These are phyloP conservation scores for Kryptopterus vitreolus DNA, from an alignment of 2,797 vertebrate species.

Conservation along the genomic window DNA sequence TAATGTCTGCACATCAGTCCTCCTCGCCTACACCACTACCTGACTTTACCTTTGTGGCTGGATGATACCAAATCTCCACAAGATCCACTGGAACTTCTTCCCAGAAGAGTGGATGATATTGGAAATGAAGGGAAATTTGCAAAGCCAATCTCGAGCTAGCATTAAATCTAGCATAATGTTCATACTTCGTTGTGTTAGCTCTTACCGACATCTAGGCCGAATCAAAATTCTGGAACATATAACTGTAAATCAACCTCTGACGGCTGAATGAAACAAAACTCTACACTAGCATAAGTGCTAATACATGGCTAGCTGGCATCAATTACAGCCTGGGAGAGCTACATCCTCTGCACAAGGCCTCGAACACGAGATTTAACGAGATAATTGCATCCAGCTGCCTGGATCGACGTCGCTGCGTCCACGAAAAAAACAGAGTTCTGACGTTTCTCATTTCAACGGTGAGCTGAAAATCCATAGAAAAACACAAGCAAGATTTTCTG, in stretches of 20 bases:
- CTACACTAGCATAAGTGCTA: conserved; percentile 29
- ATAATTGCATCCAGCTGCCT: conserved; percentile 48
- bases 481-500: conserved; percentile 13
- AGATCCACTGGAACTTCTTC: too few species aligned
- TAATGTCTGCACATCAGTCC: too few species aligned
- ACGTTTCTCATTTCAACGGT: conserved; percentile 20
- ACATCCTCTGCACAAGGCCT: conserved; percentile 27
- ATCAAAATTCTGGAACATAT: conserved; percentile 13
- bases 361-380: conserved; percentile 15
- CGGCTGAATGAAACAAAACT: background rate
- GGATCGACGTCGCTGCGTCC: conserved; percentile 1
- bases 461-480: conserved; percentile 18
- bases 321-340: conserved; percentile 31
- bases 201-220: background rate
- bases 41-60: too few species aligned
- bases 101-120: too few species aligned
- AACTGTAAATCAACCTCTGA: conserved; percentile 5
- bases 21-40: too few species aligned
- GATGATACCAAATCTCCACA: too few species aligned
- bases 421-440: conserved; percentile 40
- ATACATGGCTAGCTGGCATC: conserved; percentile 32
- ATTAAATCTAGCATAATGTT: background rate
- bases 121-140: too few species aligned
- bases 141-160: too few species aligned
- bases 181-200: background rate